These are phyloP conservation scores for Piaya cayana DNA, from an alignment of 2,113 vertebrate genomes.

Conservation along the genomic window DNA sequence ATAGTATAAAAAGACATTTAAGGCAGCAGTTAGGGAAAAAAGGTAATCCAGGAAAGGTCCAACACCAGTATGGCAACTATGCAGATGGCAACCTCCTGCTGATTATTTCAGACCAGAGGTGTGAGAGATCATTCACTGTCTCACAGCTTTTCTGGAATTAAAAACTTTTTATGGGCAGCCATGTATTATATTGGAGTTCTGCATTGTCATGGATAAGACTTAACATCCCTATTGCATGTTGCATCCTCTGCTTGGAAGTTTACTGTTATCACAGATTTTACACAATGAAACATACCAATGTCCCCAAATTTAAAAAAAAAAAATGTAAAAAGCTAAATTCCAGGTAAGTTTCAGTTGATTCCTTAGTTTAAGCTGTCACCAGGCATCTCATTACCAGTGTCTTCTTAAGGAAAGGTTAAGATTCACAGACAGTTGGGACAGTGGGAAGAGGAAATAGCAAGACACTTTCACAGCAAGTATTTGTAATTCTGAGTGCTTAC, in stretches of 20 bases:
- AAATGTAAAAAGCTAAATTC: not conserved
- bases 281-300: not conserved
- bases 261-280: not conserved
- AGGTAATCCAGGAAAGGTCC: not conserved
- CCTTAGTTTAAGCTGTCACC: not conserved
- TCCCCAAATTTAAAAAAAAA: not conserved
- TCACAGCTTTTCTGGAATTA: not conserved
- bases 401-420: not conserved
- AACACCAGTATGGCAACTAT: not conserved
- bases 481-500: not conserved
- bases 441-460: not conserved
- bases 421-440: not conserved
- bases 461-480: not conserved
- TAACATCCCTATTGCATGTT: not conserved
- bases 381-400: not conserved
- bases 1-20: not conserved
- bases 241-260: not conserved
- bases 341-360: not conserved
- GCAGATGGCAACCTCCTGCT: not conserved
- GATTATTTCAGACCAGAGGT: not conserved
- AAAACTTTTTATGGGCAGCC: not conserved
- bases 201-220: not conserved
- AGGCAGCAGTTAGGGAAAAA: not conserved
- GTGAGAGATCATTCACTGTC: not conserved
- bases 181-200: not conserved